phyloP scores from a whole-genome alignment of 2,113 vertebrate species.

The Notothenia coriiceps region DNA sequence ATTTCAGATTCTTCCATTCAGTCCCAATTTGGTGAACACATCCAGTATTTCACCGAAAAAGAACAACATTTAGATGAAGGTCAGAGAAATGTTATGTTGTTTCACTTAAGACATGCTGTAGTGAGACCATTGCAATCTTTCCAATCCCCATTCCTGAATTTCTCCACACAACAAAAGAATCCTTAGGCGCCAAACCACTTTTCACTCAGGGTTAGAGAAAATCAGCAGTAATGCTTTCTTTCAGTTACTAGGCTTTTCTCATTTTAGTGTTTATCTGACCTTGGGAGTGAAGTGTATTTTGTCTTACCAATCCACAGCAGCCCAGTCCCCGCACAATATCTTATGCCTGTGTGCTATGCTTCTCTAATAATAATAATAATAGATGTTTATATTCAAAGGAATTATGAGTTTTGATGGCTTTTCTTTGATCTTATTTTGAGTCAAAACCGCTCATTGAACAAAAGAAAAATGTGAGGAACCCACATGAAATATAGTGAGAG shows the following conservation, averaged over 20 bases:
- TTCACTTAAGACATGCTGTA: not conserved
- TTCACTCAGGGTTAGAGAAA: not conserved
- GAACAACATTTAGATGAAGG: not conserved
- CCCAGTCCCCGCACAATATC: not conserved
- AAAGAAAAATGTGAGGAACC: constrained; percentile 22
- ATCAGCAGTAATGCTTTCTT: not conserved
- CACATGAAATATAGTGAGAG: not conserved
- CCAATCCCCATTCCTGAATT: not conserved
- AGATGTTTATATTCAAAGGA: constrained; percentile 40
- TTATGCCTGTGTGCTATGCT: constrained; percentile 6
- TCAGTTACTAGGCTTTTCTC: not conserved
- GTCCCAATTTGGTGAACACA: not conserved
- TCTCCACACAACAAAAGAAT: not conserved
- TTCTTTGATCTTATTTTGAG: constrained; percentile 44
- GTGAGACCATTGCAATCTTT: not conserved
- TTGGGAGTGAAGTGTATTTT: constrained; percentile 32
- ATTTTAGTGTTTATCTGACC: constrained; percentile 6
- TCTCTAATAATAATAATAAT: constrained; percentile 41
- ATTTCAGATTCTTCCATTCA: not conserved
- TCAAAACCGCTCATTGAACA: constrained; percentile 14
- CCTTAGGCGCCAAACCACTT: not conserved
- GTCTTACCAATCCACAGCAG: not conserved
- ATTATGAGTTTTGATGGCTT: constrained; percentile 59
- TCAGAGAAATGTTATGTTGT: not conserved
- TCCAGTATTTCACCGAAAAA: not conserved